phyloP scores from a whole-genome alignment of 64 coral and sea anemone species.

The Trachythela sp. region DNA sequence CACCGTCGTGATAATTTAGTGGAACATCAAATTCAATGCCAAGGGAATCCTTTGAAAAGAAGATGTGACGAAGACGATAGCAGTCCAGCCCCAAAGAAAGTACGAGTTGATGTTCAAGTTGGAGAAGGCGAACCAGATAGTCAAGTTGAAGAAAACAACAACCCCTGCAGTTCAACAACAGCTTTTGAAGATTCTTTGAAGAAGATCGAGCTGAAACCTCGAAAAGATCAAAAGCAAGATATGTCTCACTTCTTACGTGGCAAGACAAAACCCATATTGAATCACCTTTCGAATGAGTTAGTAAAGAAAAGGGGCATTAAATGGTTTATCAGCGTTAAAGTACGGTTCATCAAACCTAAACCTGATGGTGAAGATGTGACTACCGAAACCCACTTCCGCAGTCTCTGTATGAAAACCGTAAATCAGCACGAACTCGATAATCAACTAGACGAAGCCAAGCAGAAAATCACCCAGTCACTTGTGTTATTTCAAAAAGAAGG shows the following conservation, averaged over 20 bases:
- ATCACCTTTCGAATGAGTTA: slow-evolving; percentile 3
- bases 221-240: slow-evolving; percentile 26
- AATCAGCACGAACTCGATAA: slow-evolving; percentile 17
- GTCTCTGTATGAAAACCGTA: slow-evolving; percentile 25
- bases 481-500: slow-evolving; percentile 6
- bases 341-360: slow-evolving; percentile 37
- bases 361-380: slow-evolving; percentile 6
- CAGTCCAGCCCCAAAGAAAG: too few species aligned
- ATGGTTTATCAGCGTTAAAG: slow-evolving; percentile 34
- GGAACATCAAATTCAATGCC: background rate
- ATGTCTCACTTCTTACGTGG: background rate
- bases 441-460: too few species aligned
- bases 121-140: background rate
- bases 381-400: slow-evolving; percentile 36
- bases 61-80: background rate
- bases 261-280: background rate
- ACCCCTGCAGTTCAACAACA: slow-evolving; percentile 23
- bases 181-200: slow-evolving; percentile 23
- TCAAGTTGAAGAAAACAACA: background rate
- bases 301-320: slow-evolving; percentile 26
- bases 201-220: background rate
- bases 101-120: background rate
- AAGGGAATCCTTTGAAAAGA: background rate
- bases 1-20: background rate
- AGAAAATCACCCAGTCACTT: background rate